Evolutionary conservation across 2,797 vertebrate species (phyloP).

Genomic region (Pampus argenteus): DNA sequence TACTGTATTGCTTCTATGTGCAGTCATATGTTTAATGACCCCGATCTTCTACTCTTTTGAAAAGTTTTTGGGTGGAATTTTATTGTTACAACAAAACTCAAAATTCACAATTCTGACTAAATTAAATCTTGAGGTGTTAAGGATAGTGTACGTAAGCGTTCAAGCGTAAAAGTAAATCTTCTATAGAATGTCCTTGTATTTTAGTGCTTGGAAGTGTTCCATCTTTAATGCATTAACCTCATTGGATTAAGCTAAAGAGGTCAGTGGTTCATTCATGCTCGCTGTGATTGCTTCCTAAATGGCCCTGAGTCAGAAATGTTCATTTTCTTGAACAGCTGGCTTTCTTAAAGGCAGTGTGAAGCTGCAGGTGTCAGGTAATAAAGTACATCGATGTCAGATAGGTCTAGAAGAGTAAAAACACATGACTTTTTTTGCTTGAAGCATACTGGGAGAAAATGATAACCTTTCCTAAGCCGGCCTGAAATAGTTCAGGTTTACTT

Average conservation of each 20-base stretch:
- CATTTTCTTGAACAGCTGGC: slow-evolving; percentile 45
- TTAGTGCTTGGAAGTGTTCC: slow-evolving; percentile 50
- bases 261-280: slow-evolving; percentile 59
- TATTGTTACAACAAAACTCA: not conserved
- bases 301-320: slow-evolving; percentile 56
- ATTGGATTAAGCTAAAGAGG: slow-evolving; percentile 65
- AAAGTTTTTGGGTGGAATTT: not conserved
- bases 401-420: slow-evolving; percentile 35
- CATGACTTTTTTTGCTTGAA: slow-evolving; percentile 18
- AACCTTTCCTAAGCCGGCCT: slow-evolving; percentile 24
- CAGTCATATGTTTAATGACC: too few relatives aligned
- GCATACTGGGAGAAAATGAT: slow-evolving; percentile 24
- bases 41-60: not conserved
- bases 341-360: slow-evolving; percentile 27
- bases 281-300: slow-evolving; percentile 60
- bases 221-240: slow-evolving; percentile 72
- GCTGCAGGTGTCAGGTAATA: slow-evolving; percentile 63
- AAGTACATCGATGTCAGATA: slow-evolving; percentile 55
- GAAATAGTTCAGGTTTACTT: slow-evolving; percentile 11
- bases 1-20: too few relatives aligned
- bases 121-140: slow-evolving; percentile 3
- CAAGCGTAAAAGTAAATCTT: slow-evolving; percentile 49
- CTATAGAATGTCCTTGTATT: slow-evolving; percentile 39
- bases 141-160: slow-evolving; percentile 19
- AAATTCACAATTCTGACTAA: not conserved